These are phyloP conservation scores for Hermaeophaga mercurialis DNA, from an alignment of 2,888 invertebrate species.

Conservation along the genomic window DNA sequence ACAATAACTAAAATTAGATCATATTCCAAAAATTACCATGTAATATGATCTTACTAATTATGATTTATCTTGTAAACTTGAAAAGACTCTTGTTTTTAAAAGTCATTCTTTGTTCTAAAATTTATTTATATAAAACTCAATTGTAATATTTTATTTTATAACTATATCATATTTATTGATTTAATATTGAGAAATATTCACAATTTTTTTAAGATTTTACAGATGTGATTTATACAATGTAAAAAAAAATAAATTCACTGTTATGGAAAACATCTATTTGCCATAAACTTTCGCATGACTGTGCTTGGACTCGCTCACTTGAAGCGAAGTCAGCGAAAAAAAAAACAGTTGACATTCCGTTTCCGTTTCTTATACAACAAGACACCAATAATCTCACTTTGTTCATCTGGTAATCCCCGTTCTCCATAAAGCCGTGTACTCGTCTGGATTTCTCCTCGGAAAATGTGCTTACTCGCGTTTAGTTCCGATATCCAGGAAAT, in stretches of 20 bases:
- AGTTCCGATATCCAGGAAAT: conserved; percentile 15
- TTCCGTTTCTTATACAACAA: conserved; percentile 3
- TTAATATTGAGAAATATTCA: no score
- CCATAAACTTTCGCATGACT: conserved; percentile 2
- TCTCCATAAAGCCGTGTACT: conserved; percentile 13
- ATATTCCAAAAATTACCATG: no score
- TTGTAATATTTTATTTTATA: no score
- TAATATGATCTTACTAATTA: no score
- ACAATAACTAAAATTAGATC: no score
- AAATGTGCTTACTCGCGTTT: conserved; percentile 23
- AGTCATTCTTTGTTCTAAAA: no score
- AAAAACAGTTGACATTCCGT: conserved; percentile 2
- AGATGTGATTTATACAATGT: no score
- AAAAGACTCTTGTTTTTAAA: no score
- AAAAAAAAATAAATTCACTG: background rate
- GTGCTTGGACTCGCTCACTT: background rate
- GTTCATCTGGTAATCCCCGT: conserved; percentile 8
- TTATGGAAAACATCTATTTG: conserved; percentile 6
- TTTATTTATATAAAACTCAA: no score
- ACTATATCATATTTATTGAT: no score
- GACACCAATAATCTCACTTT: conserved; percentile 13
- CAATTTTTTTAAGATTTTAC: no score
- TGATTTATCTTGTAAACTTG: no score
- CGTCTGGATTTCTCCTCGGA: conserved; percentile 11
- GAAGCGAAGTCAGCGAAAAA: conserved; percentile 17